Conservation (phyloP, 2,888 invertebrate species). For the Dermolepida albohirtum region DNA sequence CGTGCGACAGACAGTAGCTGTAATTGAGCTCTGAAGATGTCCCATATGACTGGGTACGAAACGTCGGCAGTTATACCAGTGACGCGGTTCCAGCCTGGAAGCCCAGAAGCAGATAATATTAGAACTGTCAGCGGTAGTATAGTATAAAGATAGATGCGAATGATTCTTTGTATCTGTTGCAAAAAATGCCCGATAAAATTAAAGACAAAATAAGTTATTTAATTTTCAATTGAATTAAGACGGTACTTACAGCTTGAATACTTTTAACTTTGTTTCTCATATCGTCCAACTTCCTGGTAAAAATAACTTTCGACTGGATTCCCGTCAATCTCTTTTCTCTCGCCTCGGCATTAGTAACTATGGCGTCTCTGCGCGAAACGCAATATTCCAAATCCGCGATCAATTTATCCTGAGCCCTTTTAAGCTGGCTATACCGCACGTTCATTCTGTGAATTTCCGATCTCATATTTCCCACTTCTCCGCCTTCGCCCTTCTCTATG, state of each 20-base stretch:
- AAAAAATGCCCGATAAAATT: no score
- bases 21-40: no score
- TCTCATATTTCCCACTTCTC: conserved; percentile 82
- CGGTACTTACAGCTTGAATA: conserved; percentile 63
- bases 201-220: no score
- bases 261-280: conserved; percentile 70
- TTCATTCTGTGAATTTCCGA: conserved; percentile 88
- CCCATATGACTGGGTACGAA: no score
- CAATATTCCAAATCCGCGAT: conserved; percentile 75
- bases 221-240: no score
- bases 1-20: no score
- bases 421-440: conserved; percentile 70
- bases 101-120: no score
- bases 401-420: conserved; percentile 71
- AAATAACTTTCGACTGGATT: conserved; percentile 66
- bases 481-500: conserved; percentile 73
- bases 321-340: conserved; percentile 66
- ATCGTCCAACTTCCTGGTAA: conserved; percentile 71
- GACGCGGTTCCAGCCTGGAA: no score
- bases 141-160: no score
- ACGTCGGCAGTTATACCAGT: no score
- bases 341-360: conserved; percentile 70
- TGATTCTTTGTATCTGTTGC: no score
- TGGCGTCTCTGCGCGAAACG: conserved; percentile 73
- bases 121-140: no score